Evolutionary conservation across 2,797 vertebrate species (phyloP).

Genomic region (Rhynchonycteris naso): DNA sequence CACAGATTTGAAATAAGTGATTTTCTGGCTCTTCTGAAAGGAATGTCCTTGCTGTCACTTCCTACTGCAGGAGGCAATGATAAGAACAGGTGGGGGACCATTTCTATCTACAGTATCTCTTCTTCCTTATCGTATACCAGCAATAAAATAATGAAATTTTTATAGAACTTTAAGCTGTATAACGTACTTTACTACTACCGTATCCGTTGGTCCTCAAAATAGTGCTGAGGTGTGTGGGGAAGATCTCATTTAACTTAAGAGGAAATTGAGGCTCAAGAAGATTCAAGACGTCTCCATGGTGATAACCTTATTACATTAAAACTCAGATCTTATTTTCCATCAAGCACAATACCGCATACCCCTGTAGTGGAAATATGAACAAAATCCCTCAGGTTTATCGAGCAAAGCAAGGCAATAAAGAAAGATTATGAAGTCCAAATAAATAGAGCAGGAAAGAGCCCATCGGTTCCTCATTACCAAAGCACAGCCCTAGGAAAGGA

Average conservation of each 20-base stretch:
- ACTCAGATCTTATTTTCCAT: constrained; percentile 38
- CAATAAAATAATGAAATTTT: constrained; percentile 41
- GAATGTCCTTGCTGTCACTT: background rate
- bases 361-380: constrained; percentile 5
- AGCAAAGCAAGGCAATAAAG: constrained; percentile 52
- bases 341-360: background rate
- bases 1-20: background rate
- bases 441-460: constrained; percentile 27
- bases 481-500: background rate
- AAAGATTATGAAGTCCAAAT: constrained; percentile 39
- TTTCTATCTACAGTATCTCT: background rate
- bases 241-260: constrained; percentile 45
- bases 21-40: background rate
- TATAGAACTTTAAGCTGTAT: constrained; percentile 39
- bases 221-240: background rate
- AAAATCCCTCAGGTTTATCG: constrained; percentile 51
- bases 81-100: background rate
- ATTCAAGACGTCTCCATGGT: background rate
- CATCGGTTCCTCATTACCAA: background rate
- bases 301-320: background rate
- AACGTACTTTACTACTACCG: background rate
- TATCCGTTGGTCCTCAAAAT: background rate
- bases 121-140: background rate
- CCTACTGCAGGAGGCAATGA: background rate
- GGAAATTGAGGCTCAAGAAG: background rate